Evolutionary conservation across 2,888 invertebrate species (phyloP).

Genomic region (Minunthozetes semirufus): DNA sequence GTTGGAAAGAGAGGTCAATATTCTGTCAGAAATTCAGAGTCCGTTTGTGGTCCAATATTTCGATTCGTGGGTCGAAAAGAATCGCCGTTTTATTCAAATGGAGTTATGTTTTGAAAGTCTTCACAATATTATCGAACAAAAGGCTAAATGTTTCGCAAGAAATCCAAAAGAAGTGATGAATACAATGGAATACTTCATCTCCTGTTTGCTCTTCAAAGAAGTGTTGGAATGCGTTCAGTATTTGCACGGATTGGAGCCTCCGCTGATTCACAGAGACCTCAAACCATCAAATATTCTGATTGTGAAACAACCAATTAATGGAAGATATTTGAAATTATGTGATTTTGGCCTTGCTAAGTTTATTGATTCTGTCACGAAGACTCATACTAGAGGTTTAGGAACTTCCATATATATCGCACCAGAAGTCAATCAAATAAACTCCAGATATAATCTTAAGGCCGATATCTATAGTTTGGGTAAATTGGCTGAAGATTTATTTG

Average conservation of each 20-base stretch:
- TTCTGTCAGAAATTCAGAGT: too few relatives aligned
- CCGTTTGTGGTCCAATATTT: not conserved
- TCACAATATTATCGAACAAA: not conserved
- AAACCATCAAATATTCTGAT: not conserved
- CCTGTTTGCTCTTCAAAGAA: not conserved
- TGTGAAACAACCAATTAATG: not conserved
- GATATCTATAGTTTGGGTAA: too few relatives aligned
- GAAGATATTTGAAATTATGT: not conserved
- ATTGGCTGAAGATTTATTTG: too few relatives aligned
- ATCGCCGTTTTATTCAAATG: not conserved
- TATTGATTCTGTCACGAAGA: too few relatives aligned
- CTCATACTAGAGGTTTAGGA: too few relatives aligned
- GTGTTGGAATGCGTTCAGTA: not conserved
- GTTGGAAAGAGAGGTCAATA: too few relatives aligned
- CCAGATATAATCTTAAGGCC: too few relatives aligned
- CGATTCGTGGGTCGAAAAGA: not conserved
- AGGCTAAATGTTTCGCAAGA: not conserved
- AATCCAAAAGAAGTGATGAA: not conserved
- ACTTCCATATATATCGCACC: too few relatives aligned
- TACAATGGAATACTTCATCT: not conserved
- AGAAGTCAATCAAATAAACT: too few relatives aligned
- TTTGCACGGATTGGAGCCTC: not conserved
- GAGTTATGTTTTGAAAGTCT: not conserved
- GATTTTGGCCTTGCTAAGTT: not conserved
- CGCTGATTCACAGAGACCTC: not conserved